Evolutionary conservation across 2,888 invertebrate genomes (phyloP).

Genomic region (Eustalomyia histrio): DNA sequence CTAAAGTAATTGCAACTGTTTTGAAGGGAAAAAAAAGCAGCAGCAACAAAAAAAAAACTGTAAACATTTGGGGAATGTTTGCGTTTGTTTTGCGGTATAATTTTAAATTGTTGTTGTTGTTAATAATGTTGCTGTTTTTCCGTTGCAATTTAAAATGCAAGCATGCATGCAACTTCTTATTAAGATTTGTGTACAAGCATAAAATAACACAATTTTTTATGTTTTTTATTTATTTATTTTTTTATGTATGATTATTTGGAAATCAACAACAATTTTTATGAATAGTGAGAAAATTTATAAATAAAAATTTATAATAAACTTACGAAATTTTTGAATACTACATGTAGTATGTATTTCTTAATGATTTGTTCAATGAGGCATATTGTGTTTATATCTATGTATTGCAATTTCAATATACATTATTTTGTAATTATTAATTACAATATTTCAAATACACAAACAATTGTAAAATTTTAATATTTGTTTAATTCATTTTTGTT

Average conservation of each 20-base stretch:
- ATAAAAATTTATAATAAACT: background rate
- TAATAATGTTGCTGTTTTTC: constrained; percentile 34
- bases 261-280: background rate
- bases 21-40: constrained; percentile 5
- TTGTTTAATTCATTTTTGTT: background rate
- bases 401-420: background rate
- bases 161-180: constrained; percentile 3
- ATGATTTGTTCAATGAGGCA: background rate
- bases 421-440: background rate
- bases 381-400: background rate
- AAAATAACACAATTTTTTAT: background rate
- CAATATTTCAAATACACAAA: background rate
- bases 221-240: too few species aligned
- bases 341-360: background rate
- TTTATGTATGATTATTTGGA: background rate
- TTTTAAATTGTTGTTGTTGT: constrained; percentile 33
- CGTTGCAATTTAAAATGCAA: background rate
- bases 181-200: background rate
- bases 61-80: constrained; percentile 43
- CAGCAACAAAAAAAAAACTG: constrained; percentile 36
- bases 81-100: constrained; percentile 10
- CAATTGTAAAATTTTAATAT: background rate
- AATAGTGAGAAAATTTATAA: background rate
- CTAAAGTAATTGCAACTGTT: constrained; percentile 34
- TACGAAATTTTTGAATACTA: background rate